phyloP scores from a whole-genome alignment of 2,888 invertebrate genomes.

The Malachius bipustulatus region DNA sequence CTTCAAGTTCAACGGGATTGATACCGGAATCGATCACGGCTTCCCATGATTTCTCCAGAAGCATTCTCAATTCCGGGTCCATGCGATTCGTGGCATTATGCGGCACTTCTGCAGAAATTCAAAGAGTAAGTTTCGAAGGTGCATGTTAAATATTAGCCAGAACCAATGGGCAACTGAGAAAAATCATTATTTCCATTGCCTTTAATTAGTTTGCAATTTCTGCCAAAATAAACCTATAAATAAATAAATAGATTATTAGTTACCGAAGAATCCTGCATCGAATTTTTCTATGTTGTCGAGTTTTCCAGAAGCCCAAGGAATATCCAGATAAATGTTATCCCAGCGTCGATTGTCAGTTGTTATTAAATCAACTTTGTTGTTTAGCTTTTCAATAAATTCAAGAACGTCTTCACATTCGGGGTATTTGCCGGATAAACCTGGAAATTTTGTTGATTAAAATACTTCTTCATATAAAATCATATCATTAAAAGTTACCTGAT shows the following conservation, averaged over 20 bases:
- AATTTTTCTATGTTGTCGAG: slow-evolving; percentile 41
- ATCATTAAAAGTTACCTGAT: too few relatives aligned
- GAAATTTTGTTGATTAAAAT: too few relatives aligned
- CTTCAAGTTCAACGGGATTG: slow-evolving; percentile 57
- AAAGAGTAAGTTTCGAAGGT: too few relatives aligned
- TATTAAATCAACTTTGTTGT: slow-evolving; percentile 71
- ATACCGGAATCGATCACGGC: slow-evolving; percentile 50
- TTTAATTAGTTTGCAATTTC: too few relatives aligned
- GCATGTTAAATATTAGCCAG: too few relatives aligned
- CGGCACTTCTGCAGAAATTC: slow-evolving; percentile 62
- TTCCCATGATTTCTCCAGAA: slow-evolving; percentile 49
- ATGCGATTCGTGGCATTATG: slow-evolving; percentile 51
- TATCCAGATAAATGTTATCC: slow-evolving; percentile 48
- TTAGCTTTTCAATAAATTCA: slow-evolving; percentile 58
- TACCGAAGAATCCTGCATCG: slow-evolving; percentile 43
- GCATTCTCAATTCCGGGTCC: slow-evolving; percentile 45
- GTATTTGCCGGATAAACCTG: slow-evolving; percentile 51
- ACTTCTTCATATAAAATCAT: too few relatives aligned
- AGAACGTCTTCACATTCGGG: slow-evolving; percentile 65
- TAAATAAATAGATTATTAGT: slow-evolving; percentile 19
- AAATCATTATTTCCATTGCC: too few relatives aligned
- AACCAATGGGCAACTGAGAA: too few relatives aligned
- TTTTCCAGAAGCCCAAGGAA: slow-evolving; percentile 54
- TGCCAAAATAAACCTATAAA: too few relatives aligned
- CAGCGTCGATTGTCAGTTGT: slow-evolving; percentile 68